A percentile compares a stretch with the other conserved stretches of the same genome.
Evolutionary conservation across 2,113 vertebrate species (phyloP).

Genomic region (Poeciliopsis prolifica): DNA sequence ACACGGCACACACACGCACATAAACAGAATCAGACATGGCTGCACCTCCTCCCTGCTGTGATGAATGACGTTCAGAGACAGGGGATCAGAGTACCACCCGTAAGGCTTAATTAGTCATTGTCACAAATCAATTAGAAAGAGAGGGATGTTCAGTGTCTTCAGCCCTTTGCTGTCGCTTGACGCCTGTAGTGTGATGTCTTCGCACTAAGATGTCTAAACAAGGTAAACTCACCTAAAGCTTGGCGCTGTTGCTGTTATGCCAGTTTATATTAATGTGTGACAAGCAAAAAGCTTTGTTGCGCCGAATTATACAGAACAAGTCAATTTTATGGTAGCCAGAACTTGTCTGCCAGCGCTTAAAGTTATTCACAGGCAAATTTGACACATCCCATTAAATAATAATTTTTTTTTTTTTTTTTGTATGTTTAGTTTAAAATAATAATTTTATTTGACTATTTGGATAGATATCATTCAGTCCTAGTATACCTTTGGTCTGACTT

Average conservation of each 20-base stretch:
- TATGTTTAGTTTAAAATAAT: constrained; percentile 35
- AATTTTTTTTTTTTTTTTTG: constrained; percentile 26
- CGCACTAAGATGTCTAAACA: not conserved
- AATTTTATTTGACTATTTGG: constrained; percentile 33
- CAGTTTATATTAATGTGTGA: not conserved
- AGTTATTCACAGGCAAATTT: not conserved
- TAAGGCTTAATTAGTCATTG: constrained; percentile 74
- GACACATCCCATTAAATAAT: constrained; percentile 16
- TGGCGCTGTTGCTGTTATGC: not conserved
- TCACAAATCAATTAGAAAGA: constrained; percentile 67
- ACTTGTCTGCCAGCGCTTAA: not conserved
- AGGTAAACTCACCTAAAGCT: constrained; percentile 15
- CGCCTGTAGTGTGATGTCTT: constrained; percentile 9
- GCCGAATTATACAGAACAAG: not conserved
- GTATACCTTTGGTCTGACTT: constrained; percentile 14
- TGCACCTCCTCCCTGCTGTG: constrained; percentile 55
- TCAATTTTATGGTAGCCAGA: not conserved
- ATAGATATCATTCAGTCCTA: constrained; percentile 22
- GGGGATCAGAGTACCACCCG: constrained; percentile 58
- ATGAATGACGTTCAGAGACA: constrained; percentile 63
- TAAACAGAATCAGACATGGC: constrained; percentile 58
- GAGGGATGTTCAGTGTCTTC: constrained; percentile 45
- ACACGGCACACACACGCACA: constrained; percentile 7
- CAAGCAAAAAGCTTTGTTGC: not conserved
- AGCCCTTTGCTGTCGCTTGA: constrained; percentile 35